Evolutionary conservation across 1,140 invertebrate species (phyloP).

Genomic region (Calosoma granatense): DNA sequence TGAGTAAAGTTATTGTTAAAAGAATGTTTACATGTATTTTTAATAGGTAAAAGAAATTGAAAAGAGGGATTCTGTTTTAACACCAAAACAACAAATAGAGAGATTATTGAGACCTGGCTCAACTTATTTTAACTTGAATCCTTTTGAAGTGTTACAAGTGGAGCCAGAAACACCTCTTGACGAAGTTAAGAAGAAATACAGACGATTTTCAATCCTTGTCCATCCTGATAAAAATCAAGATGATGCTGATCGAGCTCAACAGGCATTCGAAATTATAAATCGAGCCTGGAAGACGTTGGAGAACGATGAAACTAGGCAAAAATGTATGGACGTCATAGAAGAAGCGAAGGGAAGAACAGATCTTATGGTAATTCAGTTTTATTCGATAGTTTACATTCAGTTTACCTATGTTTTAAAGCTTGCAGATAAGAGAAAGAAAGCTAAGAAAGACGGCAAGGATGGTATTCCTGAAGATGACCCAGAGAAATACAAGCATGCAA

Average conservation of each 20-base stretch:
- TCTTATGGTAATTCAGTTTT: conserved; percentile 74
- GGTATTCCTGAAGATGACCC: conserved; percentile 92
- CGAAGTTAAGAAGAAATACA: conserved; percentile 94
- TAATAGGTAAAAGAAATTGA: conserved; percentile 94
- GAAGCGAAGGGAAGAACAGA: conserved; percentile 92
- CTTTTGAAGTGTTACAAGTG: conserved; percentile 91
- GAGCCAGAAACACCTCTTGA: conserved; percentile 82
- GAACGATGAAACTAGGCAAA: conserved; percentile 86
- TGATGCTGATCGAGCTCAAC: conserved; percentile 87
- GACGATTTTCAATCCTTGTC: conserved; percentile 90
- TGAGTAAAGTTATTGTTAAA: no score
- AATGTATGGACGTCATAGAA: conserved; percentile 94
- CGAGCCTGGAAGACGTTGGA: conserved; percentile 94
- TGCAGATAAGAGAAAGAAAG: conserved; percentile 87
- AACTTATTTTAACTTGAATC: conserved; percentile 94
- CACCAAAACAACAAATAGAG: conserved; percentile 91
- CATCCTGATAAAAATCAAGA: conserved; percentile 99
- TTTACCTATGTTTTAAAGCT: conserved; percentile 50
- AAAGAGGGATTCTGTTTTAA: conserved; percentile 80
- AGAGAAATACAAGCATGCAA: conserved; percentile 82
- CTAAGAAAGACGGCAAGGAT: conserved; percentile 84
- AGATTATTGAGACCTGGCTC: conserved; percentile 84
- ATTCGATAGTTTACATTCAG: not conserved
- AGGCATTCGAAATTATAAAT: conserved; percentile 90
- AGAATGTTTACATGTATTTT: no score